A percentile compares a stretch with the other conserved stretches of the same genome.
Conservation (phyloP, 2,888 invertebrate species). For the Hydroisotoma schaefferi region DNA sequence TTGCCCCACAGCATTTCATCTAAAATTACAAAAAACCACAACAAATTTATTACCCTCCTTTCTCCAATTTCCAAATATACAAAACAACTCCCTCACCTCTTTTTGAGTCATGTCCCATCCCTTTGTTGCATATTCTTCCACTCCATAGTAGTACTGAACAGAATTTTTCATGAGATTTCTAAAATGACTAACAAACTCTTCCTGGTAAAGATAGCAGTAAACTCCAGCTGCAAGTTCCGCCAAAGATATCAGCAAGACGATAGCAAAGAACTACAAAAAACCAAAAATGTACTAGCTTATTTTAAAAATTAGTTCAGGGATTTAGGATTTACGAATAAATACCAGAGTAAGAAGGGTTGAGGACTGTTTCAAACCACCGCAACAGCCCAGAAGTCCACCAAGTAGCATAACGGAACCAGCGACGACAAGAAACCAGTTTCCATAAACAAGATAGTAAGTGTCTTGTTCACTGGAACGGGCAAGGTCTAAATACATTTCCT, state of each 20-base stretch:
- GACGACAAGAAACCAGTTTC: slow-evolving; percentile 45
- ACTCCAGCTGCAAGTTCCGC: slow-evolving; percentile 46
- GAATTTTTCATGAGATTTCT: slow-evolving; percentile 41
- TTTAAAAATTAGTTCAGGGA: not conserved
- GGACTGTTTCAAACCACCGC: slow-evolving; percentile 44
- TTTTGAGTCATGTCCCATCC: slow-evolving; percentile 46
- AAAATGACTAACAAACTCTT: slow-evolving; percentile 44
- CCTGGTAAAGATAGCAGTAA: slow-evolving; percentile 42
- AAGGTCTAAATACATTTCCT: slow-evolving; percentile 38
- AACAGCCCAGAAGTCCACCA: slow-evolving; percentile 46
- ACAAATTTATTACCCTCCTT: not conserved
- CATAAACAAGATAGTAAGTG: slow-evolving; percentile 42
- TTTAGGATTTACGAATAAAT: slow-evolving; percentile 6
- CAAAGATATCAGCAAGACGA: slow-evolving; percentile 44
- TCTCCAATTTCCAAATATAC: slow-evolving; percentile 2
- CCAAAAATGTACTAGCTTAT: not conserved
- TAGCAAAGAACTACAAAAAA: slow-evolving; percentile 42
- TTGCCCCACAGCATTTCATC: slow-evolving; percentile 47
- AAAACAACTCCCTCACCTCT: slow-evolving; percentile 23
- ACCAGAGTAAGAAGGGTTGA: slow-evolving; percentile 45
- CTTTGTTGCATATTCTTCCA: slow-evolving; percentile 27
- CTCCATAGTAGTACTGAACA: slow-evolving; percentile 41
- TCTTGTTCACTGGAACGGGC: slow-evolving; percentile 26
- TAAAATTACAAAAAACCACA: slow-evolving; percentile 13
- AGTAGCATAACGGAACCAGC: slow-evolving; percentile 43